Conservation (phyloP, 1,140 invertebrate species). For the Conopomorpha cramerella region DNA sequence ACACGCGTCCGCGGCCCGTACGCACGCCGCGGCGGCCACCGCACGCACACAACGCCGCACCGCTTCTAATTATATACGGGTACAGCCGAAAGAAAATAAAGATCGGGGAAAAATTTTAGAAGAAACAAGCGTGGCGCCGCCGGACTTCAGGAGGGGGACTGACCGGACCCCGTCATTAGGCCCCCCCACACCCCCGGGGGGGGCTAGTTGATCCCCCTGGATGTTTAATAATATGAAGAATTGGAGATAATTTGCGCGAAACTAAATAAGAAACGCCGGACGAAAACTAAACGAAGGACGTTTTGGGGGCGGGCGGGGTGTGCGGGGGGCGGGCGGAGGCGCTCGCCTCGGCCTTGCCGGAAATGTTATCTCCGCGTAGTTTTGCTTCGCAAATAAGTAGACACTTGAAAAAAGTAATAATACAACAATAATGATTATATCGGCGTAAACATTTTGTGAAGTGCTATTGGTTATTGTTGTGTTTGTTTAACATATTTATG, state of each 20-base stretch:
- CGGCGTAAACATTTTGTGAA: no score
- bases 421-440: neutral
- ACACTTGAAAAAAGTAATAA: neutral
- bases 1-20: constrained; percentile 14
- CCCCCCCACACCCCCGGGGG: constrained; percentile 15
- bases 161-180: constrained; percentile 50
- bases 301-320: constrained; percentile 11
- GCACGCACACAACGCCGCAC: constrained; percentile 20
- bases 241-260: constrained; percentile 60
- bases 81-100: constrained; percentile 48
- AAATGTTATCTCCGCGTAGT: neutral
- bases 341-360: no score
- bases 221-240: constrained; percentile 61
- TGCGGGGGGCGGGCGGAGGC: no score
- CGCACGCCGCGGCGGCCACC: constrained; percentile 6
- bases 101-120: constrained; percentile 57
- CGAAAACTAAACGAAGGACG: constrained; percentile 55
- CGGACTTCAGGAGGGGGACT: constrained; percentile 35
- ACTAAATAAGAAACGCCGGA: constrained; percentile 57
- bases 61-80: constrained; percentile 53
- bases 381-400: neutral
- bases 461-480: no score
- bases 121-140: constrained; percentile 46
- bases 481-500: no score
- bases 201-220: constrained; percentile 35